Evolutionary conservation across 2,797 vertebrate species (phyloP).

Genomic region (Lepilemur ruficaudatus): DNA sequence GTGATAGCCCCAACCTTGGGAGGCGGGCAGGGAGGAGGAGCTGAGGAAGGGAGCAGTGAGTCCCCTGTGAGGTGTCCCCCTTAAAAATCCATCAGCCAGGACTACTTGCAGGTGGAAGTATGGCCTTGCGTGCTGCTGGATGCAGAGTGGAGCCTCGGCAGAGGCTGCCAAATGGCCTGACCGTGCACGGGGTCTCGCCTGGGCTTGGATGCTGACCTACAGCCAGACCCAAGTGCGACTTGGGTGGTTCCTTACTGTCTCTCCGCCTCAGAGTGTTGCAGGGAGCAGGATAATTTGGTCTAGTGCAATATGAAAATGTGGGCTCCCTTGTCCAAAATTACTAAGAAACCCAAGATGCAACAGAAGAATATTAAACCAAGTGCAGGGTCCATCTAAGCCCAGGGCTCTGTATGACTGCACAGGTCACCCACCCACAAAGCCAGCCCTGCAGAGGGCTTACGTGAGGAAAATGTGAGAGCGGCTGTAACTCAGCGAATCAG

Average conservation of each 20-base stretch:
- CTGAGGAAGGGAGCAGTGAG: neutral
- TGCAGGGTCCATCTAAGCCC: neutral
- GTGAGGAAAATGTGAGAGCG: neutral
- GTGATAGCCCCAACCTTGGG: neutral
- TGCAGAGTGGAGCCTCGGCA: neutral
- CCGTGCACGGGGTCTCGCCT: neutral
- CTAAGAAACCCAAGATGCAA: neutral
- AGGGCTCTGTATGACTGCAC: neutral
- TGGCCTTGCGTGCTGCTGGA: neutral
- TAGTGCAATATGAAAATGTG: neutral
- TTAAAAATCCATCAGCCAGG: slow-evolving; percentile 8
- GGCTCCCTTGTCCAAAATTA: neutral
- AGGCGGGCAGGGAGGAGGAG: neutral
- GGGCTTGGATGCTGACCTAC: neutral
- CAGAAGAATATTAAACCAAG: neutral
- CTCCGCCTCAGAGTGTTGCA: neutral
- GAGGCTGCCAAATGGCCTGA: neutral
- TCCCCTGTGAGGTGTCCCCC: neutral
- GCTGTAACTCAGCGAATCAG: neutral
- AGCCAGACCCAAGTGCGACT: neutral
- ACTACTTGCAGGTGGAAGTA: neutral
- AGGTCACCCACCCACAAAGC: neutral
- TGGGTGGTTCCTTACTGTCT: neutral
- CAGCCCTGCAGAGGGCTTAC: neutral
- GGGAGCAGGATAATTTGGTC: neutral